A percentile compares a stretch with the other conserved stretches of the same genome.
These are phyloP conservation scores for Copidosoma aretas DNA, from an alignment of 2,888 invertebrate genomes.

Conservation along the genomic window DNA sequence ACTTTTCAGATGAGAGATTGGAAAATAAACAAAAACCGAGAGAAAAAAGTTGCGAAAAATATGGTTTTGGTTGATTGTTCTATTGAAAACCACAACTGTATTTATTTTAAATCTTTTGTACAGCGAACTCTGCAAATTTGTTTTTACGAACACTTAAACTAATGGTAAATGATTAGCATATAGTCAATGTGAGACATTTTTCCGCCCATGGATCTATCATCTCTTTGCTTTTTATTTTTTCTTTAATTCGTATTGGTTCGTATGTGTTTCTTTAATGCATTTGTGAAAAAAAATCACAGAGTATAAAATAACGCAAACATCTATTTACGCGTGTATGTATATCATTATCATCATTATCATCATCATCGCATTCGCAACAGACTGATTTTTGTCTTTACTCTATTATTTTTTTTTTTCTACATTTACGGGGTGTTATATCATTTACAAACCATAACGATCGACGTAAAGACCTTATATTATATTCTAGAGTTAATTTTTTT, in stretches of 20 bases:
- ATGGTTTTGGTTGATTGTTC: constrained; percentile 23
- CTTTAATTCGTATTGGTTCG: neutral
- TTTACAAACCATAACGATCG: constrained; percentile 41
- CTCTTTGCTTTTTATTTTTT: constrained; percentile 7
- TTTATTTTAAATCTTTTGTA: constrained; percentile 54
- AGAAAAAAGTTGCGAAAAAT: neutral
- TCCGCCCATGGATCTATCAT: constrained; percentile 37
- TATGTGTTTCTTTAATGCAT: constrained; percentile 3
- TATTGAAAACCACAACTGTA: constrained; percentile 47
- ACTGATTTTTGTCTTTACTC: constrained; percentile 29
- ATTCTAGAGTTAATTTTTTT: neutral
- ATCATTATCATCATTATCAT: no score
- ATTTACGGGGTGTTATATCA: constrained; percentile 40
- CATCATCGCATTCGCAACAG: constrained; percentile 37
- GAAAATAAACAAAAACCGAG: neutral
- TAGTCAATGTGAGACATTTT: constrained; percentile 47
- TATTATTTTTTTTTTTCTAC: constrained; percentile 17
- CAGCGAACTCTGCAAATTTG: constrained; percentile 53
- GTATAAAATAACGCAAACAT: constrained; percentile 54
- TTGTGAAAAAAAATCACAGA: constrained; percentile 49
- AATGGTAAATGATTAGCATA: constrained; percentile 54
- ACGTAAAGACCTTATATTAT: constrained; percentile 34
- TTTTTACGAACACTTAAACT: constrained; percentile 51
- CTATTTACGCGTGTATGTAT: constrained; percentile 49
- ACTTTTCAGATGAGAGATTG: constrained; percentile 18